Conservation (phyloP, 2,113 vertebrate genomes). For the Bos taurus region DNA sequence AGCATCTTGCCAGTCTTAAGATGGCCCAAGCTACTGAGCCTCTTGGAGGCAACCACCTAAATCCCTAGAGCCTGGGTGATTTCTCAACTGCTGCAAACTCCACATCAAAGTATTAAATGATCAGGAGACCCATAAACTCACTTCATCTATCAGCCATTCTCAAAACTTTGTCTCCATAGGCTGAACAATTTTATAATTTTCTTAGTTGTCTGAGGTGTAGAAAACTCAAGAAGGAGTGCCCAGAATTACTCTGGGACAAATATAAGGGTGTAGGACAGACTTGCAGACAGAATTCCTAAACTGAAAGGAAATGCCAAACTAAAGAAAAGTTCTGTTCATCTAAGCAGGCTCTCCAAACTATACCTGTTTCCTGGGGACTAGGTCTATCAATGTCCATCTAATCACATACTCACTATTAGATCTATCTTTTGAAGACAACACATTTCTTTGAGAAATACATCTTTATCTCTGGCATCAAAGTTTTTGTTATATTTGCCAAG, state of each 20-base stretch:
- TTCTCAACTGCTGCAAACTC: neutral
- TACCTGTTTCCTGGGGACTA: neutral
- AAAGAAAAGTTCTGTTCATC: neutral
- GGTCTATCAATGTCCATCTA: neutral
- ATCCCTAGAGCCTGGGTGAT: neutral
- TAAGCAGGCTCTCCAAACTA: neutral
- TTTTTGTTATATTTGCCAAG: neutral
- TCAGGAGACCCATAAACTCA: neutral
- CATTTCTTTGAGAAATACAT: constrained; percentile 13
- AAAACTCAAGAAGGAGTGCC: neutral
- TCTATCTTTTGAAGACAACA: neutral
- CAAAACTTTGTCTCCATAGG: neutral
- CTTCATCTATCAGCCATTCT: neutral
- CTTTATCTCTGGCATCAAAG: neutral
- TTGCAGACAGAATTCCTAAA: neutral
- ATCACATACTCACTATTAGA: neutral
- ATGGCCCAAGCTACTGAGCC: neutral
- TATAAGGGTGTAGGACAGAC: neutral
- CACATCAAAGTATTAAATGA: neutral
- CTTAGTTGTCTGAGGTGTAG: neutral
- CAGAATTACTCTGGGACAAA: constrained; percentile 18
- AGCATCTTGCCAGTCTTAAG: neutral
- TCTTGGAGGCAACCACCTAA: neutral
- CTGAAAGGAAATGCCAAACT: neutral
- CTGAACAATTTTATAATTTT: neutral